Evolutionary conservation across 2,888 invertebrate genomes (phyloP).

Genomic region (Yponomeuta sedellus): DNA sequence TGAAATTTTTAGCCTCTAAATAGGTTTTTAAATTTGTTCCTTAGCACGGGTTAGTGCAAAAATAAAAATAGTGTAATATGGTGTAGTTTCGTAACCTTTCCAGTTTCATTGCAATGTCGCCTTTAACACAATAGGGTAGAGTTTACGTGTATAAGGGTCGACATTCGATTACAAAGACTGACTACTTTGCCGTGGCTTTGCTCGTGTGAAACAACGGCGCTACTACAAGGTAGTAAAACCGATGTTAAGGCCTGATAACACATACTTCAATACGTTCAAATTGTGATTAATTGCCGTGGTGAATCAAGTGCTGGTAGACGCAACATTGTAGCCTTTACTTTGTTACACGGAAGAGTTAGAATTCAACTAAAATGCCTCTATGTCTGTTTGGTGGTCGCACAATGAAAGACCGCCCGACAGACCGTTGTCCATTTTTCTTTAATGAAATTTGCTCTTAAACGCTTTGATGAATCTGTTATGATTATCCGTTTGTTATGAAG

Average conservation of each 20-base stretch:
- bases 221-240: constrained; percentile 30
- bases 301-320: background rate
- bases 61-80: too few relatives aligned
- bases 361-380: background rate
- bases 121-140: too few relatives aligned
- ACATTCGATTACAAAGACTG: too few relatives aligned
- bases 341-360: background rate
- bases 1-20: too few relatives aligned
- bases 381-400: background rate
- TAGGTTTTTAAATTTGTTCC: too few relatives aligned
- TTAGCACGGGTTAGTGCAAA: too few relatives aligned
- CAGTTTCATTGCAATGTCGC: too few relatives aligned
- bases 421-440: background rate
- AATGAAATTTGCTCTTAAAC: constrained; percentile 11
- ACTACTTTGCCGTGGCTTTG: background rate
- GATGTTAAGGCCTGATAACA: constrained; percentile 29
- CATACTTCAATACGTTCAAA: constrained; percentile 67
- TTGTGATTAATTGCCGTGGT: constrained; percentile 58
- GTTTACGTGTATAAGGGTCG: too few relatives aligned
- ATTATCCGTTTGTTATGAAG: background rate
- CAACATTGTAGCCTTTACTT: background rate
- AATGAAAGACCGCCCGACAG: background rate
- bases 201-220: constrained; percentile 47
- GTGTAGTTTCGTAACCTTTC: too few relatives aligned
- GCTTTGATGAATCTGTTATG: constrained; percentile 12